These are phyloP conservation scores for Cepaea hortensis DNA, from an alignment of 2,888 invertebrate genomes.

Conservation along the genomic window DNA sequence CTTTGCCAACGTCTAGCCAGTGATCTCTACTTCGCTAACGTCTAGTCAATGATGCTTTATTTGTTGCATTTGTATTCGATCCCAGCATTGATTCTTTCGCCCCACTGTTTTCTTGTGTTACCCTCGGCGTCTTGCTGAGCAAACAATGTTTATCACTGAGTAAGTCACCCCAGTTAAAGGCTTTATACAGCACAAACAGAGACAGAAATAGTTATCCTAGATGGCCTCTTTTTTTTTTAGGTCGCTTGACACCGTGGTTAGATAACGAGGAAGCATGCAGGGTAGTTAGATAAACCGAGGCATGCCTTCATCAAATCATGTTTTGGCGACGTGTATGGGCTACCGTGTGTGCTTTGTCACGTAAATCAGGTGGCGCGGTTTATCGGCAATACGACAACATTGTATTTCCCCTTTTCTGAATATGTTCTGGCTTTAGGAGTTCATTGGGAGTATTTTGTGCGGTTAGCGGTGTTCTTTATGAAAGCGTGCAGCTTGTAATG, in stretches of 20 bases:
- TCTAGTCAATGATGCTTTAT: too few species aligned
- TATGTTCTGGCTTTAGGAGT: not conserved
- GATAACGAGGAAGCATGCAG: not conserved
- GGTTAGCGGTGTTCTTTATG: too few species aligned
- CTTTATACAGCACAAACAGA: not conserved
- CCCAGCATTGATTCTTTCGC: not conserved
- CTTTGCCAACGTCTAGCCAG: too few species aligned
- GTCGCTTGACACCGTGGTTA: not conserved
- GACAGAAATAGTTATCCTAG: not conserved
- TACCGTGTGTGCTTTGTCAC: conserved; percentile 18
- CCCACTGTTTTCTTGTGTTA: not conserved
- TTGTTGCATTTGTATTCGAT: too few species aligned
- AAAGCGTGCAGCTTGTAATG: too few species aligned
- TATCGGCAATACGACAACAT: not conserved
- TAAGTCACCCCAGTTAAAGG: not conserved
- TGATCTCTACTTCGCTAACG: too few species aligned
- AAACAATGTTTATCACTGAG: not conserved
- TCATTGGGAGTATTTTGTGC: too few species aligned
- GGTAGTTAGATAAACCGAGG: conserved; percentile 21
- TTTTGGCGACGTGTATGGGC: not conserved
- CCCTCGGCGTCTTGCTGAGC: not conserved
- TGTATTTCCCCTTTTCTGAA: not conserved
- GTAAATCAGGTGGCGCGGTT: conserved; percentile 5
- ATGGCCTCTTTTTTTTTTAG: too few species aligned
- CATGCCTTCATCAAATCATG: not conserved